Evolutionary conservation across 1,140 invertebrate species (phyloP).

Genomic region (Drosophila subpulchrella): DNA sequence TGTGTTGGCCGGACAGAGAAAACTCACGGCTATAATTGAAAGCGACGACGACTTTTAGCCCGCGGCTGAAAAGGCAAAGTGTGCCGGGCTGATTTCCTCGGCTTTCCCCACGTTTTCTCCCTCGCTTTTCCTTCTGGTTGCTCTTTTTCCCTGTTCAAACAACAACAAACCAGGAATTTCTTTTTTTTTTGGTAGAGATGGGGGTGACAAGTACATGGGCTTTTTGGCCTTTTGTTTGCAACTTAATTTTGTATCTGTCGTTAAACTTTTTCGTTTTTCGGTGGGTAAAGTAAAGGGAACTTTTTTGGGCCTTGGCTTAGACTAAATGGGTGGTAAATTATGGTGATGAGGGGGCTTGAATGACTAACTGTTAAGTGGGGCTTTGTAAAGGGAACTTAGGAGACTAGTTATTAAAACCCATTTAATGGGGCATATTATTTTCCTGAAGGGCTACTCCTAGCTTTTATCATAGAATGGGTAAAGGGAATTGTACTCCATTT

Average conservation of each 20-base stretch:
- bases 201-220: slow-evolving; percentile 38
- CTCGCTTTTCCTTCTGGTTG: slow-evolving; percentile 23
- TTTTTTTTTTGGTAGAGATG: slow-evolving; percentile 12
- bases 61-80: slow-evolving; percentile 46
- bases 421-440: background rate
- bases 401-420: slow-evolving; percentile 8
- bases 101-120: slow-evolving; percentile 7
- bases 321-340: slow-evolving; percentile 5
- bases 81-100: slow-evolving; percentile 46
- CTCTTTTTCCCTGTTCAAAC: slow-evolving; percentile 40
- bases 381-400: slow-evolving; percentile 7
- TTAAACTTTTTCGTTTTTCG: slow-evolving; percentile 56
- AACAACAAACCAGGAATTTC: slow-evolving; percentile 7
- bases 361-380: slow-evolving; percentile 10
- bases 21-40: slow-evolving; percentile 61
- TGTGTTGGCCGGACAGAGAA: slow-evolving; percentile 49
- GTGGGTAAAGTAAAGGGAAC: background rate
- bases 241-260: slow-evolving; percentile 81
- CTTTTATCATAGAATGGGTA: background rate
- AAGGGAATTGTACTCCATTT: background rate
- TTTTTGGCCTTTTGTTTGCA: slow-evolving; percentile 70
- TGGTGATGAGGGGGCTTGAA: background rate
- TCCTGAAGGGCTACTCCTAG: background rate
- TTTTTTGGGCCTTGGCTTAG: slow-evolving; percentile 20
- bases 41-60: slow-evolving; percentile 65